Percentiles rank a stretch among this genome's conserved stretches.
Evolutionary conservation across 2,113 vertebrate genomes (phyloP).

Genomic region (Sinocyclocheilus rhinocerous): DNA sequence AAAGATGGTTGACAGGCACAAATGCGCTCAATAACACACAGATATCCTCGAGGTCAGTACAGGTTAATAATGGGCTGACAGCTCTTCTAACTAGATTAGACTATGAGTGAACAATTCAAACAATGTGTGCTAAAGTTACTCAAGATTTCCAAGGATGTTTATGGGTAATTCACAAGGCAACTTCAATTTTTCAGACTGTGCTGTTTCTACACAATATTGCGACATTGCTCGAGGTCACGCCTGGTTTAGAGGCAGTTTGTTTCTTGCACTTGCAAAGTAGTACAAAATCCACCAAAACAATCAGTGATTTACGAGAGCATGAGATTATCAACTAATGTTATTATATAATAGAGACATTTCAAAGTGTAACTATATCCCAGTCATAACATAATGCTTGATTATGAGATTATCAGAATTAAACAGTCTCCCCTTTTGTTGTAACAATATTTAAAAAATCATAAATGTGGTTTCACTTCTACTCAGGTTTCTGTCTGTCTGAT

Average conservation of each 20-base stretch:
- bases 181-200: background rate
- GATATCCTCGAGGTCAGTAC: background rate
- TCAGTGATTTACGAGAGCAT: background rate
- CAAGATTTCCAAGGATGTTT: background rate
- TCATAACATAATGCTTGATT: background rate
- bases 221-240: background rate
- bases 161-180: background rate
- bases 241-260: background rate
- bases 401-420: background rate
- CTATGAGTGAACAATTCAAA: background rate
- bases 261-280: background rate
- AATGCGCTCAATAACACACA: background rate
- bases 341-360: slow-evolving; percentile 2
- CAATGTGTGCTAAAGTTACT: background rate
- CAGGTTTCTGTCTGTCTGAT: background rate
- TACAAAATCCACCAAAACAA: background rate
- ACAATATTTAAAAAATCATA: background rate
- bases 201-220: background rate
- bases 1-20: slow-evolving; percentile 24
- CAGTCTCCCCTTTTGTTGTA: background rate
- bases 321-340: background rate
- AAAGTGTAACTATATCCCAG: background rate
- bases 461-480: background rate
- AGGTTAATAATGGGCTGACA: slow-evolving; percentile 1
- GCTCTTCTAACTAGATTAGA: slow-evolving; percentile 18